phyloP scores from a whole-genome alignment of 2,888 invertebrate species.

The Acanthosepion pharaonis region DNA sequence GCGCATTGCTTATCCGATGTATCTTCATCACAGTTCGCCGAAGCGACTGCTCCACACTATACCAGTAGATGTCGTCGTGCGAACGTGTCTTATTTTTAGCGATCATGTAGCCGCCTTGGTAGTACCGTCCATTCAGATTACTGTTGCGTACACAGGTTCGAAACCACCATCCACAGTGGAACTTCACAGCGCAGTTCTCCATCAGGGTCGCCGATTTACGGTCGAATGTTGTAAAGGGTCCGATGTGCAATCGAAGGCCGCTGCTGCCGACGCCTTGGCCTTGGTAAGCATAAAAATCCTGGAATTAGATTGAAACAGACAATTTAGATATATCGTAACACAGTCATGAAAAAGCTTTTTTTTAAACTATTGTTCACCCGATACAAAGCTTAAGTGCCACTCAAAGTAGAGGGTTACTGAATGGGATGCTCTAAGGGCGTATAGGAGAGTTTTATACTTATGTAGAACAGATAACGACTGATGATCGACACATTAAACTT shows the following conservation, averaged over 20 bases:
- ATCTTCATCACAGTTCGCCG: conserved; percentile 54
- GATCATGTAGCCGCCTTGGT: conserved; percentile 52
- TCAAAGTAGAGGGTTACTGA: too few relatives aligned
- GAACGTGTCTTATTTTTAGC: conserved; percentile 47
- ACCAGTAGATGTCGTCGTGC: conserved; percentile 56
- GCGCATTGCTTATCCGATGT: conserved; percentile 48
- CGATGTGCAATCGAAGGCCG: conserved; percentile 54
- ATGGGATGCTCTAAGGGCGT: too few relatives aligned
- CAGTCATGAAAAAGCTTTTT: neutral
- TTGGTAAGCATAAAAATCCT: conserved; percentile 53
- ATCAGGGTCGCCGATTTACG: conserved; percentile 49
- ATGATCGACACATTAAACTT: too few relatives aligned
- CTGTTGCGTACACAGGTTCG: conserved; percentile 56
- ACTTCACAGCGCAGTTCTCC: conserved; percentile 54
- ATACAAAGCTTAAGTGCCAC: too few relatives aligned
- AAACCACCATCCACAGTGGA: conserved; percentile 58
- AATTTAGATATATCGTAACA: neutral
- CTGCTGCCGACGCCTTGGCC: conserved; percentile 55
- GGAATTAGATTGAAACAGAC: neutral
- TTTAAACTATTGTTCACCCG: too few relatives aligned
- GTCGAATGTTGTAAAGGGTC: conserved; percentile 56
- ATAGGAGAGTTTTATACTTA: too few relatives aligned
- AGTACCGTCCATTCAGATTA: conserved; percentile 56
- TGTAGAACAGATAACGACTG: too few relatives aligned
- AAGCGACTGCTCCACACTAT: conserved; percentile 54